Evolutionary conservation across 2,888 invertebrate species (phyloP).

Genomic region (Helleia helle): DNA sequence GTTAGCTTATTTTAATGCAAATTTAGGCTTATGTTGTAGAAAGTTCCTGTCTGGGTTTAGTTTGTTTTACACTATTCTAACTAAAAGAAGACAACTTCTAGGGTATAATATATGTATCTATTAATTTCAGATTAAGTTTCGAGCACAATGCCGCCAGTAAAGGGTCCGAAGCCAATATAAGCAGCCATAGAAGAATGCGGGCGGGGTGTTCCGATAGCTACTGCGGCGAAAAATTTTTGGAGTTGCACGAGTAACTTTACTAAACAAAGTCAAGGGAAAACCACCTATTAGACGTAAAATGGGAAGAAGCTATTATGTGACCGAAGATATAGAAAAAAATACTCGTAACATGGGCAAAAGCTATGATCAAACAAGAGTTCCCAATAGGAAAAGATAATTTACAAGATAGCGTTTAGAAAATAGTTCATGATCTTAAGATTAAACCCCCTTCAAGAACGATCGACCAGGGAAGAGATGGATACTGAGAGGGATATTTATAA

Average conservation of each 20-base stretch:
- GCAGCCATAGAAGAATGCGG: slow-evolving; percentile 4
- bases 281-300: slow-evolving; percentile 2
- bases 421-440: slow-evolving; percentile 11
- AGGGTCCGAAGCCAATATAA: slow-evolving; percentile 8
- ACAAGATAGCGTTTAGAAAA: slow-evolving; percentile 17
- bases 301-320: slow-evolving; percentile 1
- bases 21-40: neutral
- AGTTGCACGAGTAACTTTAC: slow-evolving; percentile 1
- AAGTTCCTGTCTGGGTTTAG: slow-evolving; percentile 1
- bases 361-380: slow-evolving; percentile 20
- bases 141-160: too few species aligned
- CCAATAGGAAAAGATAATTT: slow-evolving; percentile 19
- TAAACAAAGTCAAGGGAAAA: slow-evolving; percentile 4
- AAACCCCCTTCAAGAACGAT: slow-evolving; percentile 16
- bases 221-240: slow-evolving; percentile 4
- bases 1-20: too few species aligned
- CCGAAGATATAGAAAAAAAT: slow-evolving; percentile 13
- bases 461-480: slow-evolving; percentile 13
- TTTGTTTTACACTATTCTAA: neutral
- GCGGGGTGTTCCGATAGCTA: slow-evolving; percentile 3
- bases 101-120: neutral
- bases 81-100: slow-evolving; percentile 3
- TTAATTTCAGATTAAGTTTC: slow-evolving; percentile 6
- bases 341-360: slow-evolving; percentile 17
- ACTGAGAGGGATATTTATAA: too few species aligned